These are phyloP conservation scores for Psephotus haematonotus DNA, from an alignment of 2,113 vertebrate genomes.

Conservation along the genomic window DNA sequence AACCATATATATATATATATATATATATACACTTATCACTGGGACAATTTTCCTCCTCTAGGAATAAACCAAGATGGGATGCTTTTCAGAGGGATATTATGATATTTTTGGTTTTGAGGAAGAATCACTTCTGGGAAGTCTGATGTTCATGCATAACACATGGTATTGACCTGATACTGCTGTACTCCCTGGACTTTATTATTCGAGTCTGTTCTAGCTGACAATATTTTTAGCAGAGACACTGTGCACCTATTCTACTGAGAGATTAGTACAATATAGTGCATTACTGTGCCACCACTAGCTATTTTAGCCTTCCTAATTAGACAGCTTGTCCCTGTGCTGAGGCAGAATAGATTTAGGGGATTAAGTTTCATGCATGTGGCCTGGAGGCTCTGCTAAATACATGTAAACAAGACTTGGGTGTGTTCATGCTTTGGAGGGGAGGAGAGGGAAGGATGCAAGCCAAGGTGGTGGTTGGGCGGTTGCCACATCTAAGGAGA, in stretches of 20 bases:
- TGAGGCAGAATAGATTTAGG: constrained; percentile 39
- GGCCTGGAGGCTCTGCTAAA: constrained; percentile 24
- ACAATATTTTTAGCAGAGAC: neutral
- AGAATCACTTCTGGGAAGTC: neutral
- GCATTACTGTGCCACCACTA: neutral
- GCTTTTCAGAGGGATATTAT: neutral
- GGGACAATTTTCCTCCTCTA: neutral
- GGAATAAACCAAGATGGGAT: neutral
- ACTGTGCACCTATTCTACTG: neutral
- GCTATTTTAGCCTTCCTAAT: constrained; percentile 22
- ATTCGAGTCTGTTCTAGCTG: neutral
- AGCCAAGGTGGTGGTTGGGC: neutral
- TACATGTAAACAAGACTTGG: neutral
- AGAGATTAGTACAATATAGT: constrained; percentile 20
- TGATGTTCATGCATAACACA: neutral
- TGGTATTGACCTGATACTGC: neutral
- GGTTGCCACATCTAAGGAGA: neutral
- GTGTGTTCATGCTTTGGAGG: neutral
- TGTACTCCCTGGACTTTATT: neutral
- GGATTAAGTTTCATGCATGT: constrained; percentile 39
- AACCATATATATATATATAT: no score
- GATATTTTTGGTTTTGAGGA: neutral
- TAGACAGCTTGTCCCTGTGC: constrained; percentile 7
- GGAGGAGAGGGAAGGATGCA: neutral
- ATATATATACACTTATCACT: neutral